Evolutionary conservation across 1,140 invertebrate genomes (phyloP).

Genomic region (Brachionus koreanus): DNA sequence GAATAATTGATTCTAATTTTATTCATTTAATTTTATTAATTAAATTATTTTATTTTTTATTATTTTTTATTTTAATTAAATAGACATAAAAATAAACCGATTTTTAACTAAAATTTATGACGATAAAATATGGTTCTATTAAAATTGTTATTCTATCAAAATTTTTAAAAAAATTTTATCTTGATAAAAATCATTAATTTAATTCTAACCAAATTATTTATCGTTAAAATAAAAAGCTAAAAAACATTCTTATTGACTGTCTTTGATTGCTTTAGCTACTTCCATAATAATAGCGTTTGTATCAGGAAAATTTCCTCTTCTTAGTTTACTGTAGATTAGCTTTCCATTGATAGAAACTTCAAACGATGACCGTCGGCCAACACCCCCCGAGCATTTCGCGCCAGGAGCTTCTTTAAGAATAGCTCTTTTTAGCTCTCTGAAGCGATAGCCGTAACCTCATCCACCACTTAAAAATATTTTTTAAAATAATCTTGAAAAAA

Average conservation of each 20-base stretch:
- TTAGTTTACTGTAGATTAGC: slow-evolving; percentile 23
- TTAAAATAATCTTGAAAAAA: neutral
- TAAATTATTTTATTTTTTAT: too few relatives aligned
- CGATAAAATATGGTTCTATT: neutral
- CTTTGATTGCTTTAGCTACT: neutral
- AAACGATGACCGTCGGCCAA: slow-evolving; percentile 34
- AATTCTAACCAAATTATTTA: neutral
- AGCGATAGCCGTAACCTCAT: slow-evolving; percentile 34
- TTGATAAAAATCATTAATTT: neutral
- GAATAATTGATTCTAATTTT: too few relatives aligned
- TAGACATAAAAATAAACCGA: too few relatives aligned
- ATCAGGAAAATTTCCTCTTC: neutral
- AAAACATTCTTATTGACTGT: neutral
- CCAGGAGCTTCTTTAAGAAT: slow-evolving; percentile 3
- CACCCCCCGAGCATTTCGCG: neutral
- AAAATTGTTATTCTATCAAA: neutral
- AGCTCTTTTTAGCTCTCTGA: neutral
- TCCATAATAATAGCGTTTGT: neutral
- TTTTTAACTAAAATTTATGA: neutral
- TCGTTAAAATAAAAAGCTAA: neutral
- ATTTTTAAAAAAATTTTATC: neutral
- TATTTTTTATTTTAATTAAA: too few relatives aligned
- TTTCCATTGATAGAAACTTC: slow-evolving; percentile 18
- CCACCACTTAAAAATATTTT: neutral
- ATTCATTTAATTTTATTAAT: too few relatives aligned